Evolutionary conservation across 2,797 vertebrate species (phyloP), one percentile per base, ranked within the genome.

Genomic region (Botia almorhae): DNA sequence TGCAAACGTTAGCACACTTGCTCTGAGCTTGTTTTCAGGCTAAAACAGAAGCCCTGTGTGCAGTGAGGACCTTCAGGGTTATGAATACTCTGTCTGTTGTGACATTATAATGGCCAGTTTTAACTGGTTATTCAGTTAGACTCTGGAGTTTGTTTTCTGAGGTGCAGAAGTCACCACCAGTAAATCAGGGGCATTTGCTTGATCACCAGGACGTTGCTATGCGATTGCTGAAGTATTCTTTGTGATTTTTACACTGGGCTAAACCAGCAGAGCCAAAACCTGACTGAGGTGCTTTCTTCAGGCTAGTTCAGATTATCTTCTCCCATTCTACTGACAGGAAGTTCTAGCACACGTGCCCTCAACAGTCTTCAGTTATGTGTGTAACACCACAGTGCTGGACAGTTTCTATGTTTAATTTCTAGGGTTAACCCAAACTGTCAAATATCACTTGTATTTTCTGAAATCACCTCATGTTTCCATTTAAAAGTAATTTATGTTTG

Each of bases 21-120:
- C 7, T 2, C 19, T 8, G 14, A 63, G 17, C 10, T 1, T 39
- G 17, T 39, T 65, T 64, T 39, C 21, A 23, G 4, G 16, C 33
- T 65, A 16, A 61, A 61, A 33, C 60, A 61, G 60, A 61, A 29
- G 23, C 60, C 6, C 26, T 61, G 60, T 61, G 29, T 61, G 60
- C 23, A 4, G 21, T 13, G 56, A 23, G 6, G 39, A 43, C 51
- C 14, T 26, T 29, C 21, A 16, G 60, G 2, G 60, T 29, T 61
- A 61, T 61, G 60, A 61, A 61, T 61, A 7, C 23, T 10, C 13
- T 16, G 23, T 6, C 60, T 29, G 60, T 61, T 23, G 4, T 61
- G 13, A 4, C 14, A 61, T 14, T 29, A 29, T 29, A 61, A 61
- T 29, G 26, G 13, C 26, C 26, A 43, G 2, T 61, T 61, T 29